Evolutionary conservation across 2,797 vertebrate species (phyloP).

Genomic region (Cryptoprocta ferox): DNA sequence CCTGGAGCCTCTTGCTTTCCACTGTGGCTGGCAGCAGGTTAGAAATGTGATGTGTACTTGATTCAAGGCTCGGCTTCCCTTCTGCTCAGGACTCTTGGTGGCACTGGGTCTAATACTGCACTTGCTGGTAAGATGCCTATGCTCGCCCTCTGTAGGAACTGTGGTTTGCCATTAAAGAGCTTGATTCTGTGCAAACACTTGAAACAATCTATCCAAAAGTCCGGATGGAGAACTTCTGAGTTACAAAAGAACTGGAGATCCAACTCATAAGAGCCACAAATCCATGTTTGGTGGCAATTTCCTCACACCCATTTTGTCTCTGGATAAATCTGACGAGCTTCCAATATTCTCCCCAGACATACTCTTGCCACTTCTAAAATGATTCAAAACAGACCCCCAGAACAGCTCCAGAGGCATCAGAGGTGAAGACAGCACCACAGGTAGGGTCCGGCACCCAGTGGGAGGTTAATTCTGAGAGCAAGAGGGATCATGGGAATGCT

Average conservation of each 20-base stretch:
- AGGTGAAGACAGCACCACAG: neutral
- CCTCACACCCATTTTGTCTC: neutral
- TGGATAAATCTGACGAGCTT: neutral
- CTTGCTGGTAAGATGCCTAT: neutral
- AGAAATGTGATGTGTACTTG: neutral
- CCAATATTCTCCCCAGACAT: neutral
- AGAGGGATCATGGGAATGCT: neutral
- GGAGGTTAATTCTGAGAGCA: neutral
- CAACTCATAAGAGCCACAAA: neutral
- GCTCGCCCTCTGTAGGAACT: neutral
- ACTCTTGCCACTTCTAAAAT: neutral
- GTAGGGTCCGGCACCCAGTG: neutral
- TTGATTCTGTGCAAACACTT: neutral
- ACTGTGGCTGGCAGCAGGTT: neutral
- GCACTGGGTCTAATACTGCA: fast-evolving
- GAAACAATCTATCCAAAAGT: neutral
- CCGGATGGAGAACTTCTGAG: neutral
- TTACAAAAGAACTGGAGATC: neutral
- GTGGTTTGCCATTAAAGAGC: neutral
- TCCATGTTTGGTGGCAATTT: fast-evolving
- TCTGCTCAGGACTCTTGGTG: neutral
- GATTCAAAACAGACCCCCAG: neutral
- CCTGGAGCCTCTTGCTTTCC: neutral
- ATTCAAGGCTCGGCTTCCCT: neutral
- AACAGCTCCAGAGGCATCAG: neutral